Percentiles rank a stretch among this genome's conserved stretches.
Evolutionary conservation across 2,113 vertebrate genomes (phyloP).

Genomic region (Formicarius rufipectus): DNA sequence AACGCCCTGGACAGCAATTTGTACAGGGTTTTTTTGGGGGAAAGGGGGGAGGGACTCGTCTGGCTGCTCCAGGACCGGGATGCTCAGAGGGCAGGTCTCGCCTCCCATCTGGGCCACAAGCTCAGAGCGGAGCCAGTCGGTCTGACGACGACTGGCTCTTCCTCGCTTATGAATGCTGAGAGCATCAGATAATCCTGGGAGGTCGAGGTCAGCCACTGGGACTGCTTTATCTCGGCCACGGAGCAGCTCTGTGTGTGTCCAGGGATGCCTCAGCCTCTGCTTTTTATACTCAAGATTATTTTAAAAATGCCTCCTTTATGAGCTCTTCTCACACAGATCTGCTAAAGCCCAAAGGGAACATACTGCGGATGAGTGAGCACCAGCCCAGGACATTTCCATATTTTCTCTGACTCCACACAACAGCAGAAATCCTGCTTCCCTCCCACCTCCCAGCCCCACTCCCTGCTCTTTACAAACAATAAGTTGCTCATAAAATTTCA

Average conservation of each 20-base stretch:
- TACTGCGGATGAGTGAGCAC: accelerated
- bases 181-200: constrained; percentile 85
- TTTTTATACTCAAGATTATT: not conserved
- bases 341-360: not conserved
- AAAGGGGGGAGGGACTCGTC: constrained; percentile 52
- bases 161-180: constrained; percentile 85
- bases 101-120: constrained; percentile 80
- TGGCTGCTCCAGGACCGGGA: constrained; percentile 78
- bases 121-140: constrained; percentile 83
- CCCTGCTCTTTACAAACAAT: not conserved
- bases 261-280: not conserved
- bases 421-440: not conserved
- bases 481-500: constrained; percentile 1
- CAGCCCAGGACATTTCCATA: not conserved
- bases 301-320: not conserved
- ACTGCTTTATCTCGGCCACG: not conserved
- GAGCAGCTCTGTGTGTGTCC: not conserved
- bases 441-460: not conserved
- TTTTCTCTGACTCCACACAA: not conserved
- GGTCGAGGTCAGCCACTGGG: constrained; percentile 68
- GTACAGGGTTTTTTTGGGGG: not conserved
- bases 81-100: constrained; percentile 79
- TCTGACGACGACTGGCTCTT: constrained; percentile 82
- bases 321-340: not conserved
- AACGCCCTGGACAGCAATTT: not conserved